Percentiles rank a stretch among this genome's conserved stretches.
phyloP scores from a whole-genome alignment of 2,797 vertebrate genomes.

The Perdix hodgsoniae region DNA sequence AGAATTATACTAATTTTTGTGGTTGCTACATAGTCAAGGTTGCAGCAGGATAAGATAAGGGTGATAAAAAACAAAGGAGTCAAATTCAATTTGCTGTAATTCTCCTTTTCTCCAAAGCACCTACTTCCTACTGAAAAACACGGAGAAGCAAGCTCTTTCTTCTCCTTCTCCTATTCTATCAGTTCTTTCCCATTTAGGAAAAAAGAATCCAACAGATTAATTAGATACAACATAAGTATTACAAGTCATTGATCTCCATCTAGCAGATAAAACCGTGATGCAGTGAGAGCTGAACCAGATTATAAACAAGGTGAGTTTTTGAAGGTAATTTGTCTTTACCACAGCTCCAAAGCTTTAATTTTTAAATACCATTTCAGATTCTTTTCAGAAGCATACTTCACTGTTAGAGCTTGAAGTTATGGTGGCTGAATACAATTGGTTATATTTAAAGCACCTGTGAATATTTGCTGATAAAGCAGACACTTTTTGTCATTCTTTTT shows the following conservation, averaged over 20 bases:
- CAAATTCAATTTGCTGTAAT: not conserved
- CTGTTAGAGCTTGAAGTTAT: not conserved
- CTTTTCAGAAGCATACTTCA: not conserved
- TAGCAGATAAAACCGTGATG: not conserved
- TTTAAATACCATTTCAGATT: not conserved
- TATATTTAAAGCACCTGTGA: not conserved
- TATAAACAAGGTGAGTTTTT: not conserved
- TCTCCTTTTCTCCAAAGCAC: not conserved
- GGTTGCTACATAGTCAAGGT: not conserved
- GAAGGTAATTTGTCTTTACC: not conserved
- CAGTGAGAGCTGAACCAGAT: not conserved
- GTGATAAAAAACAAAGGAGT: not conserved
- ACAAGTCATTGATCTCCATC: not conserved
- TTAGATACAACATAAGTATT: not conserved
- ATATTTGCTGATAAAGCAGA: not conserved
- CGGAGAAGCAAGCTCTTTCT: not conserved
- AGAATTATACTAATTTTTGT: not conserved
- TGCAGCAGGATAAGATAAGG: not conserved
- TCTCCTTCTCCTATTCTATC: not conserved
- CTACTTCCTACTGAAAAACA: not conserved
- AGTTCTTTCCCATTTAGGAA: not conserved
- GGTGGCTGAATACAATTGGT: not conserved
- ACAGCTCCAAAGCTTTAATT: not conserved
- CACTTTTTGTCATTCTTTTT: not conserved
- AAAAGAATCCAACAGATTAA: not conserved